Evolutionary conservation across 2,888 invertebrate genomes (phyloP).

Genomic region (Heliconius ethilla): DNA sequence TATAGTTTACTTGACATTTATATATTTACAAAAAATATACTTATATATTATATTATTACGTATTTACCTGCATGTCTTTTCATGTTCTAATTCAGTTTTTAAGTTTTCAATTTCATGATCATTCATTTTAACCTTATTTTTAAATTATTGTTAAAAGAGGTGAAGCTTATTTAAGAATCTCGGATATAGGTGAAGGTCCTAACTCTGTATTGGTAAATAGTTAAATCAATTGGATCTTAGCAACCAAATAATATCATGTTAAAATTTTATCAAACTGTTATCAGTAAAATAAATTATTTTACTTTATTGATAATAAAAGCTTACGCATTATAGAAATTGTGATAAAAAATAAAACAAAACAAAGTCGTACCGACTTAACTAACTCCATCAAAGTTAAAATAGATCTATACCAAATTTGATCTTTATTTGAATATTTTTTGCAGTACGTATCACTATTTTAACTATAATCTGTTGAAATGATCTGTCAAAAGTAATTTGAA

Average conservation of each 20-base stretch:
- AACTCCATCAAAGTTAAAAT: background rate
- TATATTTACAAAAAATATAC: background rate
- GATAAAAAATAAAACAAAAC: background rate
- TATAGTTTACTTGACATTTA: background rate
- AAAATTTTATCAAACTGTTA: background rate
- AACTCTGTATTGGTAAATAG: constrained; percentile 25
- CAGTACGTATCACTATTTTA: background rate
- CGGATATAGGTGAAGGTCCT: background rate
- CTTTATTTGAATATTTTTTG: background rate
- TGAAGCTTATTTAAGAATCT: background rate
- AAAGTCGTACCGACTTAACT: background rate
- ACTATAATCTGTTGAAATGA: constrained; percentile 12
- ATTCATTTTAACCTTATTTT: constrained; percentile 55
- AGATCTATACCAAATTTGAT: background rate
- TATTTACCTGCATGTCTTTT: constrained; percentile 73
- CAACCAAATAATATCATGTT: constrained; percentile 39
- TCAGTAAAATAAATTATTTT: background rate
- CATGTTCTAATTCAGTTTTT: constrained; percentile 75
- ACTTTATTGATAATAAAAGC: background rate
- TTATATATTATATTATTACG: background rate
- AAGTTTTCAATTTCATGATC: constrained; percentile 75
- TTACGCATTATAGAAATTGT: background rate
- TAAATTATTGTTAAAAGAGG: background rate
- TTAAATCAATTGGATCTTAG: constrained; percentile 47
- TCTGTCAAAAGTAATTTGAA: constrained; percentile 20